Conservation (phyloP, 2,797 vertebrate species). For the Fringilla coelebs region DNA sequence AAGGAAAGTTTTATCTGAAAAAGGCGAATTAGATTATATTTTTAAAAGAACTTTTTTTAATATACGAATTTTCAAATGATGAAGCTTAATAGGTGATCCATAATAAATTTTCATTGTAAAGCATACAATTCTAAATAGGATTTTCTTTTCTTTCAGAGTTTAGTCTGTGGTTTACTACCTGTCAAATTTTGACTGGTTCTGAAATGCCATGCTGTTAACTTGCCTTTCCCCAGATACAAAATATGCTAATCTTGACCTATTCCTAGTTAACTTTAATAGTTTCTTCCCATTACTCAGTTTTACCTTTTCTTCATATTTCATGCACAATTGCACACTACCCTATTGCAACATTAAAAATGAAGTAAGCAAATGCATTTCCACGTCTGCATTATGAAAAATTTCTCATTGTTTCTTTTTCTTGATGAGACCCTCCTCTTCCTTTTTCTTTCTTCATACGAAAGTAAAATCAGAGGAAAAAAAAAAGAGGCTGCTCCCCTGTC, state of each 20-base stretch:
- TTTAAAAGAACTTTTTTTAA: background rate
- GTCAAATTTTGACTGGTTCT: background rate
- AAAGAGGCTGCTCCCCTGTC: background rate
- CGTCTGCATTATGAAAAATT: background rate
- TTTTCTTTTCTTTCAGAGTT: background rate
- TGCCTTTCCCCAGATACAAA: background rate
- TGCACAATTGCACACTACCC: background rate
- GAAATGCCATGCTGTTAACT: background rate
- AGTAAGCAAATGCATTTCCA: background rate
- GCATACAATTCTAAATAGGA: background rate
- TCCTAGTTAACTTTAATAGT: background rate
- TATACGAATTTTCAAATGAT: background rate
- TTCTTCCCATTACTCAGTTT: background rate
- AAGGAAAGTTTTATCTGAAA: background rate
- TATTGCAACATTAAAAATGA: background rate
- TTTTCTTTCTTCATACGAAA: background rate
- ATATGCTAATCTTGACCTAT: constrained; percentile 39
- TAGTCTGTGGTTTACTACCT: background rate
- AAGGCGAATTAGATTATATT: background rate
- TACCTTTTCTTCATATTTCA: background rate
- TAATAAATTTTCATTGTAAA: background rate
- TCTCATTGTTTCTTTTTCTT: background rate
- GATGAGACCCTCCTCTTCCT: background rate
- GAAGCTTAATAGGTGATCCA: background rate
- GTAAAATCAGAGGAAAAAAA: background rate